These are phyloP conservation scores for Catharus minimus DNA, from an alignment of 2,113 vertebrate genomes.

Conservation along the genomic window DNA sequence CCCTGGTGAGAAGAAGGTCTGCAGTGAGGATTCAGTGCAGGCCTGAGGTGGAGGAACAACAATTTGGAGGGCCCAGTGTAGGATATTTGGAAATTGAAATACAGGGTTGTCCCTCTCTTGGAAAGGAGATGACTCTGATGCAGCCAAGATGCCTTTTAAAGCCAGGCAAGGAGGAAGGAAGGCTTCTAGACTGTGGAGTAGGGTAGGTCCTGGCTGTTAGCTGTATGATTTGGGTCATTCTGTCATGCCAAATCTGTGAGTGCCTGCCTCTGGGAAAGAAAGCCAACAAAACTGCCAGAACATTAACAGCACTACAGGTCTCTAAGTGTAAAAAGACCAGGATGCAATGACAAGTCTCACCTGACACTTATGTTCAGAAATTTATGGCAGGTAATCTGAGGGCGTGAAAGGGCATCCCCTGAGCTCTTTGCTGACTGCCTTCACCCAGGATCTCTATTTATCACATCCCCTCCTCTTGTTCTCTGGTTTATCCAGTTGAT, in stretches of 20 bases:
- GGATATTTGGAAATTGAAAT: neutral
- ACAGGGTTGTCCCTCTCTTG: neutral
- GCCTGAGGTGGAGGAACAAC: neutral
- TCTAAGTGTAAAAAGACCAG: neutral
- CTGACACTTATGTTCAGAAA: neutral
- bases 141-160: neutral
- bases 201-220: neutral
- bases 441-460: neutral
- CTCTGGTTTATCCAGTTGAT: neutral
- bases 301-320: neutral
- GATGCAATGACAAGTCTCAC: neutral
- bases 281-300: neutral
- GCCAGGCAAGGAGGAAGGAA: neutral
- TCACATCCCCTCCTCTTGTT: accelerated
- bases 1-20: neutral
- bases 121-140: neutral
- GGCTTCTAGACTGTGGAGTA: neutral
- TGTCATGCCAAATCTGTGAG: neutral
- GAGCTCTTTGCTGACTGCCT: neutral
- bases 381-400: neutral
- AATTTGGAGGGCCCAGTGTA: neutral
- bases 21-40: neutral
- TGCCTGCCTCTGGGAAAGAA: neutral
- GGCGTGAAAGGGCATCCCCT: neutral
- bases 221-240: neutral